Base-by-base conservation (phyloP, 2,888 invertebrate species). In the Pegoplata infirma region DNA sequence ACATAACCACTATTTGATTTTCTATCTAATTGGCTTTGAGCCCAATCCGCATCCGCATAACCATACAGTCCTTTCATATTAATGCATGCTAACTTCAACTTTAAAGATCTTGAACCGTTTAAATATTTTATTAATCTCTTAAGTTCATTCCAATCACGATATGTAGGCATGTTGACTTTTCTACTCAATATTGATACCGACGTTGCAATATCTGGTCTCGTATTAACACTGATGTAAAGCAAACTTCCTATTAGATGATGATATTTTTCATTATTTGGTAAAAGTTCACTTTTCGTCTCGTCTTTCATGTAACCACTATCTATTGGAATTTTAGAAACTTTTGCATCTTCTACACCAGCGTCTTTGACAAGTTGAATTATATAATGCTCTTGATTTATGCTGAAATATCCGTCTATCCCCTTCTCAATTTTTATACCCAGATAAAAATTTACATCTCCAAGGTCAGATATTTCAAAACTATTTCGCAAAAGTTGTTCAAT, bases 121-220 rank as follows among this genome's bases (percentile, higher is more conserved):
- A 85, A 55, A 46, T 85, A n/a, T 17, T 81, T 69, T 1, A 81
- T 23, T 3, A 86, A 74, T 74, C 84, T 76, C 77, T 84, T 85
- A 14, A 82, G 72, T 76, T 84, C 84, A 10, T 59, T 82, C 83
- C 84, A 84, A 72, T 86, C 85, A n/a, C 73, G 28, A 53, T 76
- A 7, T 21, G 74, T 79, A 23, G 84, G 84, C 17, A 68, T 53
- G 17, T 71, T 79, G 6, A 82, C 80, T 8, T 77, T 73, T 75
- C 83, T 82, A 23, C 82, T 82, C 7, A 84, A 67, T 53, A 73
- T 58, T 3, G 51, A 51, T 3, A 51, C 51, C 1, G 14, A n/a
- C 3, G 28, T 17, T 28, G 53, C 1, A 21, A 55, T 59, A 19
- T 59, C 59, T 44, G 63, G 44, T 23, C 55, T 40, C 2, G 64